These are phyloP conservation scores for Lithophane leautieri DNA, from an alignment of 2,888 invertebrate genomes.

Conservation along the genomic window DNA sequence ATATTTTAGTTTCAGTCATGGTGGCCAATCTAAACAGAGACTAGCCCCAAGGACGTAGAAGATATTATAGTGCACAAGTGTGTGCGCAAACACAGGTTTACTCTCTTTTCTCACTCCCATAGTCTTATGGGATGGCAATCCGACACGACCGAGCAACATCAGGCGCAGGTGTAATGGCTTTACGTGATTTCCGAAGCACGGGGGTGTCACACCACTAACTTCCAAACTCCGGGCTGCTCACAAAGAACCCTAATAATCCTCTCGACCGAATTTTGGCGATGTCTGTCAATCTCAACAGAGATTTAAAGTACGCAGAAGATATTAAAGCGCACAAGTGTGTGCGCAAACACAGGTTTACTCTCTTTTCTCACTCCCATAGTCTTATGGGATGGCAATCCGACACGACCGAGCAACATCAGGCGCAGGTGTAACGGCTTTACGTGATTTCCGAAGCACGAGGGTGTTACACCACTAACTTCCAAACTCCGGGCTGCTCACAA, in stretches of 20 bases:
- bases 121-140: background rate
- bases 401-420: accelerated
- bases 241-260: background rate
- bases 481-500: background rate
- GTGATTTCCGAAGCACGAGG: no score
- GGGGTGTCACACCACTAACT: background rate
- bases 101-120: no score
- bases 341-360: no score
- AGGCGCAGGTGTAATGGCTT: no score
- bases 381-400: background rate
- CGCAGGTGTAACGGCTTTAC: no score
- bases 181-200: no score
- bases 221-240: background rate
- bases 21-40: background rate
- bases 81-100: background rate
- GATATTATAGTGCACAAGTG: background rate
- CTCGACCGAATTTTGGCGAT: no score
- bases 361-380: no score
- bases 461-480: background rate
- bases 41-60: background rate
- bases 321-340: background rate
- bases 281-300: no score
- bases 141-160: accelerated
- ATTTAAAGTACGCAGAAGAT: no score
- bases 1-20: background rate